Percentiles rank a stretch among this genome's conserved stretches.
Evolutionary conservation across 2,888 invertebrate genomes (phyloP).

Genomic region (Hemicrepidius hirtus): DNA sequence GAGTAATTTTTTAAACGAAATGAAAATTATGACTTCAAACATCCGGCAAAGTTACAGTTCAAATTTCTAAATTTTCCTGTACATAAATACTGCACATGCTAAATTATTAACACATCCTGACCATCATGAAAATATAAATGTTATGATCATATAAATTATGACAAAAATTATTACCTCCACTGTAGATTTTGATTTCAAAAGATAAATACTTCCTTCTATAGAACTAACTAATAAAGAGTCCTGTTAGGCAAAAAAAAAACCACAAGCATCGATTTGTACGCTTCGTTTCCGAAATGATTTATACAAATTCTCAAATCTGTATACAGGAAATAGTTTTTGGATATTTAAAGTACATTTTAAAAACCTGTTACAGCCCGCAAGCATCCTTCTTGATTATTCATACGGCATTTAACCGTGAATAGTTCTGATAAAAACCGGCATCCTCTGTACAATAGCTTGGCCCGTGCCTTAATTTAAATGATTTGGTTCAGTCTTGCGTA

Average conservation of each 20-base stretch:
- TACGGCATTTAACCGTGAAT: slow-evolving; percentile 31
- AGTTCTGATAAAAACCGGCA: slow-evolving; percentile 34
- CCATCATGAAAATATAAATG: background rate
- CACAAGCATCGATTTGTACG: background rate
- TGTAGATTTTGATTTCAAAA: background rate
- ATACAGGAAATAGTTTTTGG: slow-evolving; percentile 26
- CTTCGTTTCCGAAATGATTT: slow-evolving; percentile 14
- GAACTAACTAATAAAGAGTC: background rate
- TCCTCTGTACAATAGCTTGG: slow-evolving; percentile 36
- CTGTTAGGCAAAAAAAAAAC: background rate
- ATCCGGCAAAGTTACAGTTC: background rate
- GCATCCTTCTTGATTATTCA: slow-evolving; percentile 23
- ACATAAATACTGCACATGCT: background rate
- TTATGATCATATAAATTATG: background rate
- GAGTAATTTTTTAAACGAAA: no score
- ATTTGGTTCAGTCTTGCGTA: slow-evolving; percentile 51
- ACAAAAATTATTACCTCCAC: slow-evolving; percentile 7
- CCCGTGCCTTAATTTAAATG: slow-evolving; percentile 56
- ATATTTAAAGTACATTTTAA: slow-evolving; percentile 1
- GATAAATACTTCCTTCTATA: slow-evolving; percentile 8
- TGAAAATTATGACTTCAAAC: background rate
- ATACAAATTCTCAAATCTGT: background rate
- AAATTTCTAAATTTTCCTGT: background rate
- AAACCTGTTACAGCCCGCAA: slow-evolving; percentile 26
- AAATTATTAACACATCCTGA: background rate